Percentiles rank a stretch among this genome's conserved stretches.
Conservation (phyloP, 2,797 vertebrate genomes). For the Alectoris magna region DNA sequence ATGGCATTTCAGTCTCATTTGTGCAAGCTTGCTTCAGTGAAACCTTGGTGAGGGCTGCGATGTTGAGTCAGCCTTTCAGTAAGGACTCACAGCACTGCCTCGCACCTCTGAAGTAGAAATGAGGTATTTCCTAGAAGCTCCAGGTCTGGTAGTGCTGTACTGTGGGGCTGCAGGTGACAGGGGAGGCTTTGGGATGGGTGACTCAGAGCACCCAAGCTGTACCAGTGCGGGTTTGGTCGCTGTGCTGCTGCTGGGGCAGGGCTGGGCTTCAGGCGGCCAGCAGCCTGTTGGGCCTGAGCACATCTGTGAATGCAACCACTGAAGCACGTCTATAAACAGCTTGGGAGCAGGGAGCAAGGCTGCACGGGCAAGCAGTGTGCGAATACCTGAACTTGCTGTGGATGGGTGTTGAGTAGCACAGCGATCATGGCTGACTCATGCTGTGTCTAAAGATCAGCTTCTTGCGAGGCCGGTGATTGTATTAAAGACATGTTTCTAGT, state of each 20-base stretch:
- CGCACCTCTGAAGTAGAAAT: background rate
- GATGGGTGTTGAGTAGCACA: background rate
- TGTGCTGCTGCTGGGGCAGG: rapidly evolving
- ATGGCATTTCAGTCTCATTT: background rate
- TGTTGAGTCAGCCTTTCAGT: background rate
- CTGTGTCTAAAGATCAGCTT: background rate
- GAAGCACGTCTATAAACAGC: background rate
- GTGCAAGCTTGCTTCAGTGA: background rate
- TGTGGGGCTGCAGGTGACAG: background rate
- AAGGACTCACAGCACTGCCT: background rate
- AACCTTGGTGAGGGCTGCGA: background rate
- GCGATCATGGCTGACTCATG: background rate
- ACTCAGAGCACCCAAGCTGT: background rate
- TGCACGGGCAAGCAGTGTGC: background rate
- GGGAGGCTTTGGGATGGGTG: background rate
- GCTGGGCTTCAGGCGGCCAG: background rate
- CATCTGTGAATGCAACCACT: background rate
- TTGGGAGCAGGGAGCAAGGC: background rate
- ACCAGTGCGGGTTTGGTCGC: background rate
- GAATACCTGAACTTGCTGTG: background rate
- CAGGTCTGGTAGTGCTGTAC: rapidly evolving
- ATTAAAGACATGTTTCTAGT: conserved; percentile 28
- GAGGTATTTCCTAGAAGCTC: background rate
- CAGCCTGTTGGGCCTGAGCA: background rate
- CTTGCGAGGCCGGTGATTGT: background rate